Base-by-base conservation (phyloP, 2,113 vertebrate species). In the Colistium nudipinnis region DNA sequence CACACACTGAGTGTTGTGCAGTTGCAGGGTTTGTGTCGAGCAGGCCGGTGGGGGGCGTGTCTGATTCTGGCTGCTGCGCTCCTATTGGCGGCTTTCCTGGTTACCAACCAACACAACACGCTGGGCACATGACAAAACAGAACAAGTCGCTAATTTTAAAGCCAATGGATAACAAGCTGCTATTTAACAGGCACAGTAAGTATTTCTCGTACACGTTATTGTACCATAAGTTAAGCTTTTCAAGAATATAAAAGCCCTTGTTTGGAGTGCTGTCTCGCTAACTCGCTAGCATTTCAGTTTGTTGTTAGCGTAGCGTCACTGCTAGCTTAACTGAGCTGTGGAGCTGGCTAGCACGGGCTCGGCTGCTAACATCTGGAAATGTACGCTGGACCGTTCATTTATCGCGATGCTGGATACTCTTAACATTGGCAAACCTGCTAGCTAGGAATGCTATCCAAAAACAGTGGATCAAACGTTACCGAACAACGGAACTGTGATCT, bases 1-100 rank as follows among this genome's bases (percentile, higher is more conserved):
- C 39, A 19, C 4, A 13, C n/a, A n/a, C n/a, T n/a, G n/a, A n/a
- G n/a, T n/a, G n/a, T n/a, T 55, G 44, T 69, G 47, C 13, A 39
- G 35, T 54, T 47, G 48, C 24, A n/a, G n/a, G 16, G 41, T 43
- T n/a, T 41, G 39, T n/a, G n/a, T n/a, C n/a, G n/a, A 68, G 66
- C 39, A 27, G 63, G 65, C 20, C 0, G 43, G 10, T 12, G 5
- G 62, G 53, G 85, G 89, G 91, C 73, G 89, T 90, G 85, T 9
- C 82, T 25, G 1, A 17, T 6, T 9, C 33, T 2, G 36, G 8
- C 11, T 22, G 36, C 30, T 3, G 56, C 80, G 36, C 35, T 61
- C 69, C 69, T 16, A 93, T 94, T 93, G 91, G 92, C 74, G 52
- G 79, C 74, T 82, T 61, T 82, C 87, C 84, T 92, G 84, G 93